phyloP scores from a whole-genome alignment of 2,113 vertebrate genomes.

The Cromileptes altivelis region DNA sequence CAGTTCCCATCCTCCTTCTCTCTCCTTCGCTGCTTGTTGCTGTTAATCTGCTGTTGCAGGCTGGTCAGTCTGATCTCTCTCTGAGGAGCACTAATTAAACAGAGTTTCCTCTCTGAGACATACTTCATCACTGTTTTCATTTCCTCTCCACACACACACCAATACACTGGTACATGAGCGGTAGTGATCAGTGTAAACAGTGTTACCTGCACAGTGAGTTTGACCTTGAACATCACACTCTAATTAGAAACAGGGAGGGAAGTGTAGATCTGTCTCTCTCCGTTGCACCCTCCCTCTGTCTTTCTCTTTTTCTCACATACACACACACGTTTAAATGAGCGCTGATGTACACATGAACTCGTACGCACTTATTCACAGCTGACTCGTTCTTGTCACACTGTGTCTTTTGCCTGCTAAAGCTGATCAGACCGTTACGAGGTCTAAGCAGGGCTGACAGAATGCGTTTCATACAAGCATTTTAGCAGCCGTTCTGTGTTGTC shows the following conservation, averaged over 20 bases:
- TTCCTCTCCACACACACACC: constrained; percentile 29
- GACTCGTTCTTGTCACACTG: not conserved
- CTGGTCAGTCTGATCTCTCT: constrained; percentile 40
- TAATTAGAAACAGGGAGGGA: constrained; percentile 32
- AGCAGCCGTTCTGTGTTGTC: not conserved
- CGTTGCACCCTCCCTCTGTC: no score
- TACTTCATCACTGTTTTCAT: constrained; percentile 36
- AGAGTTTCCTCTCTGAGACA: constrained; percentile 25
- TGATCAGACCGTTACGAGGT: not conserved
- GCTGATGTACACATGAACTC: not conserved
- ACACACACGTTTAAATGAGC: not conserved
- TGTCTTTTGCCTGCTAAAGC: not conserved
- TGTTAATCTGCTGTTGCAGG: constrained; percentile 31
- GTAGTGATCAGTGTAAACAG: constrained; percentile 37
- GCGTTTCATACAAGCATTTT: not conserved
- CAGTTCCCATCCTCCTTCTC: no score
- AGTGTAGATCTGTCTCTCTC: not conserved
- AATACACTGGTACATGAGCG: not conserved
- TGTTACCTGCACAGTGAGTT: constrained; percentile 9
- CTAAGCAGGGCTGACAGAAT: not conserved
- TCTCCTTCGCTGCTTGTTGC: not conserved
- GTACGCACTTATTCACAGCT: no score
- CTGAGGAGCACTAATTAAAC: constrained; percentile 57
- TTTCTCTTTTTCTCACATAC: not conserved
- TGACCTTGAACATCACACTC: constrained; percentile 44